phyloP scores from a whole-genome alignment of 2,888 invertebrate genomes.

The Drosophila kuntzei region DNA sequence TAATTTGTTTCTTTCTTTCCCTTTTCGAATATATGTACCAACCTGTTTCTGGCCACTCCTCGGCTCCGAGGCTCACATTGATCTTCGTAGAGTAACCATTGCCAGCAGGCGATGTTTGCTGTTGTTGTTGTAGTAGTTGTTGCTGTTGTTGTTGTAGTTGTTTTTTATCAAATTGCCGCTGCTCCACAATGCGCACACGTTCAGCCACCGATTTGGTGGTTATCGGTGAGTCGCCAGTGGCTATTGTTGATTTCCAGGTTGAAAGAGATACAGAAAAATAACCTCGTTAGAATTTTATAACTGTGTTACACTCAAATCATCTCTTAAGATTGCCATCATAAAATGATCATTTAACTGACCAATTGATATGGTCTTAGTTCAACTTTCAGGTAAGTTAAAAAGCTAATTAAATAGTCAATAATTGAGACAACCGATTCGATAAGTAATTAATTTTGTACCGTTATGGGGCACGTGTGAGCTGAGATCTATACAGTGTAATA shows the following conservation, averaged over 20 bases:
- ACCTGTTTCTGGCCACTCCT: constrained; percentile 83
- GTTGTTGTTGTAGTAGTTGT: constrained; percentile 26
- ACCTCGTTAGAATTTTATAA: constrained; percentile 15
- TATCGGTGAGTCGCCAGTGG: constrained; percentile 43
- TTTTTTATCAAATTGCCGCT: constrained; percentile 74
- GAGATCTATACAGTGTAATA: too few species aligned
- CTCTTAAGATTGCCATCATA: constrained; percentile 8
- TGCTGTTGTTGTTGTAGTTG: constrained; percentile 28
- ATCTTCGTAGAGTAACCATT: constrained; percentile 88
- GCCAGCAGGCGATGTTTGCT: constrained; percentile 57
- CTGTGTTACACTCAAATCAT: neutral
- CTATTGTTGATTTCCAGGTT: constrained; percentile 18
- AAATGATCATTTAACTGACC: neutral
- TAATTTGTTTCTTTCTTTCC: constrained; percentile 13
- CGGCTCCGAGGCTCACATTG: constrained; percentile 85
- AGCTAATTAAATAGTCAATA: neutral
- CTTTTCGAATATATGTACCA: constrained; percentile 40
- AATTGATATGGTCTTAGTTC: constrained; percentile 4
- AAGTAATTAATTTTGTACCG: neutral
- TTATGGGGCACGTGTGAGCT: neutral
- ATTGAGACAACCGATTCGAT: neutral
- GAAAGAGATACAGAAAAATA: constrained; percentile 2
- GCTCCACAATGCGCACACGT: constrained; percentile 86
- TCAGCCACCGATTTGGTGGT: constrained; percentile 86
- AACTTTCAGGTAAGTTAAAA: neutral